These are phyloP conservation scores for Lepeophtheirus nordmannii DNA, from an alignment of 2,888 invertebrate genomes.

Conservation along the genomic window DNA sequence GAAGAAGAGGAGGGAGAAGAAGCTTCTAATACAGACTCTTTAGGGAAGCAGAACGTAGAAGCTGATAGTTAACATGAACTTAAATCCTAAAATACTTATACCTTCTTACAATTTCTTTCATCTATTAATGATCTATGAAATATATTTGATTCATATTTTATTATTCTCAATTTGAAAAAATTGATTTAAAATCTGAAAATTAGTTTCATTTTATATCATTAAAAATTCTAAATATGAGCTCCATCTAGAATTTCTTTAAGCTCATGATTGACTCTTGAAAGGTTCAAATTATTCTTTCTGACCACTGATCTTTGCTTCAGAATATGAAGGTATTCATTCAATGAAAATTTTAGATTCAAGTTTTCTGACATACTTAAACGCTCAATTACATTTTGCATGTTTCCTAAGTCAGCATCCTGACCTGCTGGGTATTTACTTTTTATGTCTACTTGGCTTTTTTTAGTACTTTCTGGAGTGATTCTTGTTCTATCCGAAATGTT, in stretches of 20 bases:
- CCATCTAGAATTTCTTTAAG: no score
- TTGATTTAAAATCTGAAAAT: no score
- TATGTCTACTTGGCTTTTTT: neutral
- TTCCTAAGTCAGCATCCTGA: no score
- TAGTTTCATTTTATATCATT: no score
- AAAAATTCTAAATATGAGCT: no score
- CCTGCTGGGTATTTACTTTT: no score
- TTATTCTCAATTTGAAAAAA: no score
- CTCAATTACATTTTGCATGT: neutral
- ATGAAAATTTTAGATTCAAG: neutral
- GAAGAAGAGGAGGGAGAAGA: neutral
- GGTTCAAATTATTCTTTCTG: no score
- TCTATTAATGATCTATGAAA: no score
- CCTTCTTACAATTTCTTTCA: neutral
- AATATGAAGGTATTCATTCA: neutral
- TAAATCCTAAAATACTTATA: neutral
- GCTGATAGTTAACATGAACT: neutral
- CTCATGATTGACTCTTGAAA: no score
- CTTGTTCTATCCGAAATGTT: neutral
- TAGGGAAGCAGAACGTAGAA: neutral
- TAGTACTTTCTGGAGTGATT: no score
- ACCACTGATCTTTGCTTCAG: neutral
- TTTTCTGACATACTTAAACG: neutral
- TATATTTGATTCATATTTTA: no score
- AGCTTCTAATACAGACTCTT: neutral